phyloP scores from a whole-genome alignment of 1,140 invertebrate genomes.

The Bombus pascuorum region DNA sequence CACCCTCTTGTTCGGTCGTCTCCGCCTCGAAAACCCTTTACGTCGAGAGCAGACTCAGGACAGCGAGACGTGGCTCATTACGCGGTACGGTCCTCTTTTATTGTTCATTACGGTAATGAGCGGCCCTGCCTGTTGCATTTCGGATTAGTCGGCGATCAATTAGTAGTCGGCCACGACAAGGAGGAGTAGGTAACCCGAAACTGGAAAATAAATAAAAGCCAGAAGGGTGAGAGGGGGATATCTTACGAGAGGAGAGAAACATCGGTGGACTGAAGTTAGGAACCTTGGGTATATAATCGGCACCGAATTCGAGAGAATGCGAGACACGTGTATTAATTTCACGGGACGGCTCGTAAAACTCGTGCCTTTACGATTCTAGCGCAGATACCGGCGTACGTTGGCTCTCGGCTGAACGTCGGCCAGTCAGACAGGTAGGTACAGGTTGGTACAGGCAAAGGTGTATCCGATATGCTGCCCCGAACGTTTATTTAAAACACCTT shows the following conservation, averaged over 20 bases:
- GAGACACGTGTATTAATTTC: conserved; percentile 78
- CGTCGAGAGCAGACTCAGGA: not conserved
- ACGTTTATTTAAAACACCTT: conserved; percentile 57
- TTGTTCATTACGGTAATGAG: conserved; percentile 70
- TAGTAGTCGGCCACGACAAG: conserved; percentile 51
- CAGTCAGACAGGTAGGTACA: conserved; percentile 70
- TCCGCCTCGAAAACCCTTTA: not conserved
- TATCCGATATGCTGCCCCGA: conserved; percentile 46
- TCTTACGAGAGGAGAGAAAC: not conserved
- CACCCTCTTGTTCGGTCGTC: not conserved
- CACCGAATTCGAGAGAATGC: conserved; percentile 75
- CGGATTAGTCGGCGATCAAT: conserved; percentile 66
- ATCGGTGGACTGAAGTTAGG: conserved; percentile 25
- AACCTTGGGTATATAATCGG: conserved; percentile 67
- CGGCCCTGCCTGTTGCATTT: conserved; percentile 45
- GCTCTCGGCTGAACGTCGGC: conserved; percentile 38
- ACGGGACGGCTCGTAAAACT: conserved; percentile 75
- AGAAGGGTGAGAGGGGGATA: not conserved
- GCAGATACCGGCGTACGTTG: conserved; percentile 68
- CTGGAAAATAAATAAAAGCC: conserved; percentile 60
- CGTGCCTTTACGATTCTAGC: conserved; percentile 76
- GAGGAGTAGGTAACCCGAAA: conserved; percentile 59
- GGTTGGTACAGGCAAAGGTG: conserved; percentile 59
- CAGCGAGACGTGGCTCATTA: conserved; percentile 55
- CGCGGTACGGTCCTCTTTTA: conserved; percentile 49